phyloP scores from a whole-genome alignment of 2,113 vertebrate species.

The Excalfactoria chinensis region DNA sequence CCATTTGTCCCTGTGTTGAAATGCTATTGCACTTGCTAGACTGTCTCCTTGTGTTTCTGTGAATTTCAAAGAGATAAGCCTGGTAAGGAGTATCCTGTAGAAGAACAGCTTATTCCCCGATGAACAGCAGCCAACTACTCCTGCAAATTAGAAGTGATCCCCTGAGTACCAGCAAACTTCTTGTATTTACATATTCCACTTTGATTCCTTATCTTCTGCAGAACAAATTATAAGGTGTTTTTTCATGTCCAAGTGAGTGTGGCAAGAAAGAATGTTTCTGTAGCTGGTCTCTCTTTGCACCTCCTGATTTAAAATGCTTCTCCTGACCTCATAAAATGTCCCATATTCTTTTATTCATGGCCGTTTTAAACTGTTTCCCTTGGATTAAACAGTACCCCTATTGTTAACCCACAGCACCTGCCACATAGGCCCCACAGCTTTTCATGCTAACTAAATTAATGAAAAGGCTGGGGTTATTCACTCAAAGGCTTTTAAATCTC shows the following conservation, averaged over 20 bases:
- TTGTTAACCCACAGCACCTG: constrained; percentile 67
- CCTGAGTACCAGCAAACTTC: neutral
- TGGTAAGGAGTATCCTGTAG: neutral
- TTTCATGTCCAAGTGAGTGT: neutral
- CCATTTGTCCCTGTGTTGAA: constrained; percentile 30
- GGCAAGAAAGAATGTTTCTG: constrained; percentile 34
- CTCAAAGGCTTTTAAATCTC: constrained; percentile 31
- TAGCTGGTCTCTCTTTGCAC: constrained; percentile 27
- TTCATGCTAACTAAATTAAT: constrained; percentile 54
- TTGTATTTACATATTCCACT: constrained; percentile 31
- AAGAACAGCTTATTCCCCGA: neutral
- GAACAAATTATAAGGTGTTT: neutral
- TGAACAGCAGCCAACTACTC: neutral
- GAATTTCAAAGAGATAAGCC: neutral
- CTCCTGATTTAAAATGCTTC: constrained; percentile 53
- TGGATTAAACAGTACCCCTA: constrained; percentile 64
- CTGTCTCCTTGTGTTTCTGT: neutral
- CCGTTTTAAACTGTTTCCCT: constrained; percentile 49
- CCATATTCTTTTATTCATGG: constrained; percentile 42
- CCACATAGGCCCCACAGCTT: constrained; percentile 51
- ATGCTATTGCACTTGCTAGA: constrained; percentile 7
- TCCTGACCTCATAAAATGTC: constrained; percentile 44
- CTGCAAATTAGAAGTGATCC: neutral
- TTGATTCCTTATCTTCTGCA: constrained; percentile 14
- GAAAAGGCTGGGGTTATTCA: constrained; percentile 43